Evolutionary conservation across 2,797 vertebrate genomes (phyloP).

Genomic region (Platyrinchus mystaceus): DNA sequence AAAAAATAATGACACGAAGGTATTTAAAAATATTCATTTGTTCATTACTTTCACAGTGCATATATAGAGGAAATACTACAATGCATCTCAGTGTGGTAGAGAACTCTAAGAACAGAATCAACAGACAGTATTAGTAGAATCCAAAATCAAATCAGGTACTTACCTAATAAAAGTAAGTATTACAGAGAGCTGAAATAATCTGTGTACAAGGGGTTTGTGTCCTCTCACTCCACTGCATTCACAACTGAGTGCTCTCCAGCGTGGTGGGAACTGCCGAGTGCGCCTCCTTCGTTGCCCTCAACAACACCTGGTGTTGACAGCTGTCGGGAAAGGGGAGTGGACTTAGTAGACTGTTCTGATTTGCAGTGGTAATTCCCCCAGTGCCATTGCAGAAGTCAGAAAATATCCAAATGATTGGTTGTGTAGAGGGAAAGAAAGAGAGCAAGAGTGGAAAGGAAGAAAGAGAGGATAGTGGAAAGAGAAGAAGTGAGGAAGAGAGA

Average conservation of each 20-base stretch:
- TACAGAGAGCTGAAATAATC: background rate
- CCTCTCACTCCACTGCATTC: background rate
- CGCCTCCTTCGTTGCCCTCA: background rate
- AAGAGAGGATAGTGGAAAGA: background rate
- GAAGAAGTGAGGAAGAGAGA: background rate
- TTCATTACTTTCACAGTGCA: background rate
- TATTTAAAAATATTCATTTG: background rate
- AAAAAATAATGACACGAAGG: background rate
- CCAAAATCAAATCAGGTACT: background rate
- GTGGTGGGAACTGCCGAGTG: rapidly evolving
- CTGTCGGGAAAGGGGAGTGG: background rate
- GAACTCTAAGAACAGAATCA: background rate
- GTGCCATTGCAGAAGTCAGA: background rate
- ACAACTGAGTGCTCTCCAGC: background rate
- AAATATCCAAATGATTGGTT: background rate
- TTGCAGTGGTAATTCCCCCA: background rate
- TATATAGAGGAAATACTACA: background rate
- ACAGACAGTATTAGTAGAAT: background rate
- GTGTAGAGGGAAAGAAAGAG: background rate
- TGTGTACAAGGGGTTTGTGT: background rate
- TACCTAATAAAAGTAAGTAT: background rate
- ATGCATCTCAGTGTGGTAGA: background rate
- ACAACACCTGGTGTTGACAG: background rate
- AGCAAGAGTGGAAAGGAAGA: background rate
- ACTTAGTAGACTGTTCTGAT: background rate